Conservation (phyloP, 92 coral and sea anemone species). For the Pocillopora meandrina region DNA sequence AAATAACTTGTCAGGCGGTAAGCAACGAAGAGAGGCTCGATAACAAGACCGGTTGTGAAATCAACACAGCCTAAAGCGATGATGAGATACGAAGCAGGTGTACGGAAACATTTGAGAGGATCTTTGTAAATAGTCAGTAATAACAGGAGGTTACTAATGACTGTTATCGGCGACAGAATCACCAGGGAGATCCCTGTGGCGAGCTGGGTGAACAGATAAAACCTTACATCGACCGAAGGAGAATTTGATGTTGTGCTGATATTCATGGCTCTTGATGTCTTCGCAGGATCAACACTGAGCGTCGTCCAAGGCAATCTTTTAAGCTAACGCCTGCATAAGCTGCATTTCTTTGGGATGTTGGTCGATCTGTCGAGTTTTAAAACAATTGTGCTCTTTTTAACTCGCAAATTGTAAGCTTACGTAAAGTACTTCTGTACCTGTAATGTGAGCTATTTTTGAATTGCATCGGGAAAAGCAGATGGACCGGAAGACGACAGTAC, state of each 20-base stretch:
- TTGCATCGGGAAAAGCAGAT: too few species aligned
- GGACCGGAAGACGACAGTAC: too few species aligned
- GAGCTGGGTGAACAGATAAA: slow-evolving; percentile 30
- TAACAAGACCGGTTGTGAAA: background rate
- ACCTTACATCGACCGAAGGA: background rate
- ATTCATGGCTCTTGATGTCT: background rate
- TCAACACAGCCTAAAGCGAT: slow-evolving; percentile 9
- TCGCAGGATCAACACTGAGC: too few species aligned
- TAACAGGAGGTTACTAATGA: background rate
- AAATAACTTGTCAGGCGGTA: background rate
- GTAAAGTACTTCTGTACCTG: too few species aligned
- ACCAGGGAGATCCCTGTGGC: slow-evolving; percentile 28
- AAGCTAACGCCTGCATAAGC: too few species aligned
- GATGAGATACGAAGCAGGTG: slow-evolving; percentile 5
- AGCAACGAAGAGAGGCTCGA: background rate
- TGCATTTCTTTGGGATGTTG: too few species aligned
- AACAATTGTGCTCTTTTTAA: too few species aligned
- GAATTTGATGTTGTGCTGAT: background rate
- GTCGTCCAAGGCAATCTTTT: too few species aligned
- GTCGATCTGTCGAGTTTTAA: too few species aligned
- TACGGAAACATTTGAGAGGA: slow-evolving; percentile 37
- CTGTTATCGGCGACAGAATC: background rate
- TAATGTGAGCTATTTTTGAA: too few species aligned
- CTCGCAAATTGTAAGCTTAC: too few species aligned
- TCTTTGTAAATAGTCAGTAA: background rate